A percentile compares a stretch with the other conserved stretches of the same genome.
phyloP scores from a whole-genome alignment of 2,888 invertebrate genomes.

The Gari tellinella region DNA sequence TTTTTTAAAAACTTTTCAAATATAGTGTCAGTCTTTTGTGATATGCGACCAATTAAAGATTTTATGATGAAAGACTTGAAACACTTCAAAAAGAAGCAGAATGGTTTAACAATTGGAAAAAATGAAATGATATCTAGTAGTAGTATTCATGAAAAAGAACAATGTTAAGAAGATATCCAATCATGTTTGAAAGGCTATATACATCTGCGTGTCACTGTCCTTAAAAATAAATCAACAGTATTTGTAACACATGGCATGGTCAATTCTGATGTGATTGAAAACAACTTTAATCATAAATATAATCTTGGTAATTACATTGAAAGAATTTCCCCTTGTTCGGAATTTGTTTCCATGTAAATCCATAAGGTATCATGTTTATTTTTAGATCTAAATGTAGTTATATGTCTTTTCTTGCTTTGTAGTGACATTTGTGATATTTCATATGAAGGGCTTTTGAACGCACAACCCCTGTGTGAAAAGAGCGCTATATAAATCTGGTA shows the following conservation, averaged over 20 bases:
- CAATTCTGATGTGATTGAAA: conserved; percentile 60
- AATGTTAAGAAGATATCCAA: conserved; percentile 49
- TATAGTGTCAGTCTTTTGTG: conserved; percentile 28
- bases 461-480: no score
- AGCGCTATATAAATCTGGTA: no score
- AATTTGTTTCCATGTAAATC: no score
- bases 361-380: no score
- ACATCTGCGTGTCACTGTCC: conserved; percentile 33
- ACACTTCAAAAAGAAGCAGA: conserved; percentile 12
- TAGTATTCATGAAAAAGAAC: conserved; percentile 43
- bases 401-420: no score
- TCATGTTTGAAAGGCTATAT: conserved; percentile 48
- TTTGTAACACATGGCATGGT: conserved; percentile 40
- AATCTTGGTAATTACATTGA: no score
- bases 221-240: neutral
- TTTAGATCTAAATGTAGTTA: no score
- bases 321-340: no score
- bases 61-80: conserved; percentile 22
- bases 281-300: conserved; percentile 52
- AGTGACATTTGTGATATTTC: no score
- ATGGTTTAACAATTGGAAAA: conserved; percentile 22
- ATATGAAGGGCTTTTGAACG: no score
- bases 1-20: conserved; percentile 24
- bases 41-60: conserved; percentile 19
- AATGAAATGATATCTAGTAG: neutral